Evolutionary conservation across 2,888 invertebrate genomes (phyloP), one percentile per base, ranked within the genome.

Genomic region (Pharmacophagus antenor): DNA sequence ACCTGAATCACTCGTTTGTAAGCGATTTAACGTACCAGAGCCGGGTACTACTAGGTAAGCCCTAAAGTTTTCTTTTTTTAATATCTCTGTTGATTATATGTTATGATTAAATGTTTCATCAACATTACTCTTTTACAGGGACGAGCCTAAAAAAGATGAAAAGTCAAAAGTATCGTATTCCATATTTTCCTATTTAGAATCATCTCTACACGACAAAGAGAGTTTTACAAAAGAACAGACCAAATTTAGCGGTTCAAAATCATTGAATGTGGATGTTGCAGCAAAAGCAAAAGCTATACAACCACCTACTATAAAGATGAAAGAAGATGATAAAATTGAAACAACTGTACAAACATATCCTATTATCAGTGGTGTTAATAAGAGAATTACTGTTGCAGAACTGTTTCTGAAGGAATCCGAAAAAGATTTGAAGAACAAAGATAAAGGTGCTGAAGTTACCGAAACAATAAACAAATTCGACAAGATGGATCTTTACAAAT

Each of bases 1-100:
- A 66, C 99, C 99, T 0, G 93, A 94, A 65, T 85, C 93, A 46
- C 78, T 97, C 7, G 90, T 99, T 0, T 98, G 97, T 77, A 97
- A 96, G 79, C 91, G 98, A 47, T 99, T 99, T 78, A 99, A 99
- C 77, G 94, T 99, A 25, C 96, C 98, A 0, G 95, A 98, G 78
- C 96, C 98, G 0, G 94, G 93, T 64, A 79, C 74, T 0, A 64
- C 61, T 5, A 81, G 82, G 89, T 88, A 63, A 53, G 53, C 18
- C 17, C 1, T 27, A 3, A n/a, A n/a, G n/a, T n/a, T n/a, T n/a
- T n/a, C n/a, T n/a, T n/a, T n/a, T n/a, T n/a, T n/a, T n/a, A n/a
- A n/a, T n/a, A n/a, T n/a, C n/a, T n/a, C n/a, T n/a, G n/a, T n/a
- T n/a, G n/a, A n/a, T n/a, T n/a, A n/a, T 18, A 44, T 17, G 10